phyloP scores from a whole-genome alignment of 1,140 invertebrate genomes.

The Drosophila oshimai region DNA sequence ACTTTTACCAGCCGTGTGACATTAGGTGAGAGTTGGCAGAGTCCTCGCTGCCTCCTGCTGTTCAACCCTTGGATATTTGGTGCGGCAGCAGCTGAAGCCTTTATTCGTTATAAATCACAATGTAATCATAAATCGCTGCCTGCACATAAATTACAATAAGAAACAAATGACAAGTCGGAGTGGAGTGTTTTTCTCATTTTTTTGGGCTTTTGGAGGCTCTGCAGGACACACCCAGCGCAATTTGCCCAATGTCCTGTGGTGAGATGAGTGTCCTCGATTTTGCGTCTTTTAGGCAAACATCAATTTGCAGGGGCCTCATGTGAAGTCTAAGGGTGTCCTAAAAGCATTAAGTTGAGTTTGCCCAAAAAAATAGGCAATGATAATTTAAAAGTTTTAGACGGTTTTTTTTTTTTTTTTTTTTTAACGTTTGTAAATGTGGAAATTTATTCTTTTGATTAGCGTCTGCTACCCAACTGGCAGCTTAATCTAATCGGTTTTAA shows the following conservation, averaged over 20 bases:
- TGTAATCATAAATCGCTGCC: constrained; percentile 68
- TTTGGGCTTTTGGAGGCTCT: neutral
- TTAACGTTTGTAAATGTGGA: too few species aligned
- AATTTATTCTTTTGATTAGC: too few species aligned
- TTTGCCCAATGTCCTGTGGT: constrained; percentile 40
- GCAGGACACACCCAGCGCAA: constrained; percentile 32
- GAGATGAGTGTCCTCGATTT: constrained; percentile 19
- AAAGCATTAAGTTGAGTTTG: neutral
- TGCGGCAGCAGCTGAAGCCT: constrained; percentile 54
- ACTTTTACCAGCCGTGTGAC: constrained; percentile 70
- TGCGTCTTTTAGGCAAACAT: constrained; percentile 23
- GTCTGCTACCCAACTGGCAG: too few species aligned
- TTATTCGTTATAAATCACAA: constrained; percentile 67
- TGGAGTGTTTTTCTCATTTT: constrained; percentile 2
- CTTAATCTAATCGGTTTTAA: too few species aligned
- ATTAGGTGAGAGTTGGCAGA: constrained; percentile 55
- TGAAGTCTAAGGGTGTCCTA: neutral
- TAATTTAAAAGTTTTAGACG: neutral
- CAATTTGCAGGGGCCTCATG: constrained; percentile 38
- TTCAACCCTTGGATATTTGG: constrained; percentile 34
- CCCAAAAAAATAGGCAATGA: neutral
- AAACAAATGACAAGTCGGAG: constrained; percentile 62
- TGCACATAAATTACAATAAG: constrained; percentile 76
- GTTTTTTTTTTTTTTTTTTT: too few species aligned
- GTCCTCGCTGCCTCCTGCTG: neutral